These are phyloP conservation scores for Microctenopoma steveboyesi DNA, from an alignment of 2,797 vertebrate species.

Conservation along the genomic window DNA sequence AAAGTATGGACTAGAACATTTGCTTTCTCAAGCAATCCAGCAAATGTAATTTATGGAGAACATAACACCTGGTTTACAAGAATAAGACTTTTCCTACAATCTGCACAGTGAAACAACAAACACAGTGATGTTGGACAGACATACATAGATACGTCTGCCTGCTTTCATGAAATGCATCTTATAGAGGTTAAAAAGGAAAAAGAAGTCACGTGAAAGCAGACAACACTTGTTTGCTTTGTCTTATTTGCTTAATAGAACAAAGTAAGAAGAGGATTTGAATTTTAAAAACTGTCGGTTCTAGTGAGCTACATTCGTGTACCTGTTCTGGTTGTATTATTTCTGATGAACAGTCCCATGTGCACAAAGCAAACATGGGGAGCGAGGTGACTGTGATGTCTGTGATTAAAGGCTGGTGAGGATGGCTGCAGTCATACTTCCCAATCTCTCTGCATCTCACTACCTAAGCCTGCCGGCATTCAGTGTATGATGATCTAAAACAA, in stretches of 20 bases:
- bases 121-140: neutral
- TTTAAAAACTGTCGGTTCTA: neutral
- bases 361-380: constrained; percentile 15
- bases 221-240: neutral
- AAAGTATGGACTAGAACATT: neutral
- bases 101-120: neutral
- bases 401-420: constrained; percentile 50
- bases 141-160: neutral
- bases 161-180: neutral
- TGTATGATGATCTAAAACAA: constrained; percentile 85
- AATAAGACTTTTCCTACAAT: too few species aligned
- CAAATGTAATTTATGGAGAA: neutral
- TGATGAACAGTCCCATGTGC: constrained; percentile 37
- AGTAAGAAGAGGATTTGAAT: neutral
- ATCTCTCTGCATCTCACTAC: constrained; percentile 69
- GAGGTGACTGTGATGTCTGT: constrained; percentile 28
- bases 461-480: constrained; percentile 78
- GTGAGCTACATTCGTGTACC: neutral
- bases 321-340: neutral
- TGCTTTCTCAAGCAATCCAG: neutral
- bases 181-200: neutral
- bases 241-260: neutral
- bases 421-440: constrained; percentile 70
- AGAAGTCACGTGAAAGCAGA: neutral
- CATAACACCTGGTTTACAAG: neutral